Base-by-base conservation (phyloP, 2,888 invertebrate species). In the Andrena hattorfiana region DNA sequence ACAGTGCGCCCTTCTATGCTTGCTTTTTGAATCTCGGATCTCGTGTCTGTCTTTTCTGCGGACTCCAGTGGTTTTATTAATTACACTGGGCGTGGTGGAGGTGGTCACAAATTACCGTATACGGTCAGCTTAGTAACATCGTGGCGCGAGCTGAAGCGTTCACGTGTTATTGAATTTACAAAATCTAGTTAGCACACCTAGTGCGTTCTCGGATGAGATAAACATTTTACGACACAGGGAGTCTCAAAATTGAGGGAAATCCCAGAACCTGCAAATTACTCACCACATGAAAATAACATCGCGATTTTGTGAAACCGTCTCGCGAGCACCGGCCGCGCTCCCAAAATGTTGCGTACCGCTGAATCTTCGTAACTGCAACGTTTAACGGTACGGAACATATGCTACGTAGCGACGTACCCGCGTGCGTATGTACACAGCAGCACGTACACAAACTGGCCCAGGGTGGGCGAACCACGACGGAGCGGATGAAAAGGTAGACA, bases 401-500 rank as follows among this genome's bases (percentile, higher is more conserved):
- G 66, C 28, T 32, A 51, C 20, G 26, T 3, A 32, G 20, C 42
- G 56, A 42, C 23, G 13, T 56, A 51, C 2, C 35, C 56, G 60
- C 48, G 67, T 28, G 28, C 59, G 23, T 51, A 13, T 30, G 79
- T 59, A 54, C n/a, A 51, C 8, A 56, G 59, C 32, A 5, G n/a
- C 62, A 16, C 10, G 49, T 35, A 67, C 51, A 62, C 30, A n/a
- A 60, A 28, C 70, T 30, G 74, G 20, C 28, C 42, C 74, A 69
- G 78, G 72, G 35, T 60, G 73, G 70, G 16, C 67, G 69, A 70
- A 69, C 35, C 64, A 72, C 73, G 81, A 60, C 73, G 80, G 76
- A 77, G 62, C 79, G 77, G 74, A 84, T 87, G 88, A 91, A 91
- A 90, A 86, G 87, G 86, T 89, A 87, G 88, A 86, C 84, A 77